phyloP scores from a whole-genome alignment of 1,140 invertebrate genomes.

The Charaxes varanes region DNA sequence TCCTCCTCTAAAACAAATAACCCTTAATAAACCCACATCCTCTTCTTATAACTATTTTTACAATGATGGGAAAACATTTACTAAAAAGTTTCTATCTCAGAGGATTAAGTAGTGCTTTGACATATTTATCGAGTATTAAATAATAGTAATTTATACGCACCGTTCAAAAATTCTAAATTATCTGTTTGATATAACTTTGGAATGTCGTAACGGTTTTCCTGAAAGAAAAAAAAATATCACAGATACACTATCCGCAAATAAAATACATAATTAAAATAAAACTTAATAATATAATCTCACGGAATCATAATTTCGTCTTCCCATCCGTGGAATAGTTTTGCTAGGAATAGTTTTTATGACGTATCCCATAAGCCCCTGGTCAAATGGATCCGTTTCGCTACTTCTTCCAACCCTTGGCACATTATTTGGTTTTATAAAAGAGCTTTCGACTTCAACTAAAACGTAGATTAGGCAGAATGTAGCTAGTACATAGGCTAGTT shows the following conservation, averaged over 20 bases:
- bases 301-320: constrained; percentile 59
- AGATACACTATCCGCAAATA: neutral
- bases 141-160: too few relatives aligned
- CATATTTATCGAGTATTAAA: too few relatives aligned
- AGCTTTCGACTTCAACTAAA: constrained; percentile 37
- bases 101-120: too few relatives aligned
- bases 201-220: constrained; percentile 58
- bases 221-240: constrained; percentile 24
- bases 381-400: constrained; percentile 52
- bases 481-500: constrained; percentile 30
- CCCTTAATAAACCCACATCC: too few relatives aligned
- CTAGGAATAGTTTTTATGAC: constrained; percentile 60
- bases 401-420: constrained; percentile 62
- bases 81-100: constrained; percentile 19
- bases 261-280: neutral
- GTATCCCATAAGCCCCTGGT: constrained; percentile 51
- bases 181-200: constrained; percentile 53
- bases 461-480: constrained; percentile 42
- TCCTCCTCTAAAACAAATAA: constrained; percentile 13
- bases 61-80: constrained; percentile 11
- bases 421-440: constrained; percentile 64
- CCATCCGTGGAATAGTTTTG: constrained; percentile 65
- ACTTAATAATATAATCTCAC: constrained; percentile 30
- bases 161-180: constrained; percentile 34
- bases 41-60: neutral